Evolutionary conservation across 2,888 invertebrate genomes (phyloP).

Genomic region (Agrotis ipsilon): DNA sequence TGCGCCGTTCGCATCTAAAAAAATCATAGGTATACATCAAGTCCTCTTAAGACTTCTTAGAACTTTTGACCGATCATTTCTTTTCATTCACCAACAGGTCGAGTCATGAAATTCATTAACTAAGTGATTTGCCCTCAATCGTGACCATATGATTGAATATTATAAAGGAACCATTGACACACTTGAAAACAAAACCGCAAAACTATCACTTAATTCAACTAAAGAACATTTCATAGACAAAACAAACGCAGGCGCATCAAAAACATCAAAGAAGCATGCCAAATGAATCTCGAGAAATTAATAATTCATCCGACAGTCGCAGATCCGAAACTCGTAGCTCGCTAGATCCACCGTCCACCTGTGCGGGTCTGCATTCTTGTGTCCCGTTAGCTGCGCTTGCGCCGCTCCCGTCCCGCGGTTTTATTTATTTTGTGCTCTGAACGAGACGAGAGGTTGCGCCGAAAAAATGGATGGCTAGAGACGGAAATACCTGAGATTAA

Average conservation of each 20-base stretch:
- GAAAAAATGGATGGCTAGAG: slow-evolving; percentile 45
- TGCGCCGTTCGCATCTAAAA: too few species aligned
- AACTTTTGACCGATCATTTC: not conserved
- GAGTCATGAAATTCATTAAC: not conserved
- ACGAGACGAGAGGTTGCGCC: slow-evolving; percentile 29
- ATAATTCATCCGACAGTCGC: slow-evolving; percentile 40
- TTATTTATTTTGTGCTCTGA: slow-evolving; percentile 62
- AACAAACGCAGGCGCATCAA: slow-evolving; percentile 25
- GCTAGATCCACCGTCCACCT: slow-evolving; percentile 65
- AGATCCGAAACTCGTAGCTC: slow-evolving; percentile 57
- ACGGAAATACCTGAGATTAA: slow-evolving; percentile 30
- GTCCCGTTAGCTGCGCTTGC: slow-evolving; percentile 60
- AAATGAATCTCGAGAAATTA: slow-evolving; percentile 36
- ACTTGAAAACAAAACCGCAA: not conserved
- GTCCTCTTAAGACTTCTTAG: not conserved
- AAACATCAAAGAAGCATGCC: not conserved
- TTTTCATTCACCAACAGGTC: not conserved
- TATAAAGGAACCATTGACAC: not conserved
- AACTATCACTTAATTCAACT: not conserved
- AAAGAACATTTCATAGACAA: not conserved
- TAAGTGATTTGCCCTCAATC: not conserved
- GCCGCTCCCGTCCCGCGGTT: slow-evolving; percentile 49
- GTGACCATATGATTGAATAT: not conserved
- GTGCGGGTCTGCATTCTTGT: slow-evolving; percentile 65
- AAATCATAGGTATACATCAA: too few species aligned